phyloP scores from a whole-genome alignment of 2,888 invertebrate species.

The Drosophila merina region DNA sequence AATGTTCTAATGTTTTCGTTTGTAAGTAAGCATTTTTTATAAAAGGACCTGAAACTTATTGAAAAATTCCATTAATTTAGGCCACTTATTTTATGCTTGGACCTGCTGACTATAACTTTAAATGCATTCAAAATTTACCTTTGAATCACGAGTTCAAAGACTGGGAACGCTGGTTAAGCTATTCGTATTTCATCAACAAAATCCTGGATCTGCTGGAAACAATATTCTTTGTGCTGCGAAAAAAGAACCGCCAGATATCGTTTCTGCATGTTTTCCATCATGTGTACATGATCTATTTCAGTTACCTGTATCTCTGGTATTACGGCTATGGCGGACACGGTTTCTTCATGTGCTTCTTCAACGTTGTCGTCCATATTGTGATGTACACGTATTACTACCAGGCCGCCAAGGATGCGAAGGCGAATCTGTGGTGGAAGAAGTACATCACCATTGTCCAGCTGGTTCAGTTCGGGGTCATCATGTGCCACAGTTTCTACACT shows the following conservation, averaged over 20 bases:
- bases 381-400: slow-evolving; percentile 60
- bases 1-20: slow-evolving; percentile 32
- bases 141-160: slow-evolving; percentile 45
- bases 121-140: slow-evolving; percentile 25
- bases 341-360: slow-evolving; percentile 34
- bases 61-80: slow-evolving; percentile 16
- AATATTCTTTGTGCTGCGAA: slow-evolving; percentile 58
- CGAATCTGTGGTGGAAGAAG: slow-evolving; percentile 52
- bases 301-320: slow-evolving; percentile 26
- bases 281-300: slow-evolving; percentile 35
- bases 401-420: background rate
- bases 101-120: slow-evolving; percentile 8
- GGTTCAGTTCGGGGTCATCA: slow-evolving; percentile 36
- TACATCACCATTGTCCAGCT: slow-evolving; percentile 55
- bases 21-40: slow-evolving; percentile 33
- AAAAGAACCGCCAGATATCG: slow-evolving; percentile 55
- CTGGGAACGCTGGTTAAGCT: slow-evolving; percentile 50
- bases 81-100: slow-evolving; percentile 16
- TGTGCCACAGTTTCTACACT: slow-evolving; percentile 26
- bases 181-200: slow-evolving; percentile 61
- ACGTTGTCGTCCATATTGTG: slow-evolving; percentile 39
- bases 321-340: slow-evolving; percentile 55
- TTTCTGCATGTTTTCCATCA: slow-evolving; percentile 56
- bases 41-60: no score
- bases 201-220: slow-evolving; percentile 57